Conservation (phyloP, 2,113 vertebrate genomes). For the Oplegnathus fasciatus region DNA sequence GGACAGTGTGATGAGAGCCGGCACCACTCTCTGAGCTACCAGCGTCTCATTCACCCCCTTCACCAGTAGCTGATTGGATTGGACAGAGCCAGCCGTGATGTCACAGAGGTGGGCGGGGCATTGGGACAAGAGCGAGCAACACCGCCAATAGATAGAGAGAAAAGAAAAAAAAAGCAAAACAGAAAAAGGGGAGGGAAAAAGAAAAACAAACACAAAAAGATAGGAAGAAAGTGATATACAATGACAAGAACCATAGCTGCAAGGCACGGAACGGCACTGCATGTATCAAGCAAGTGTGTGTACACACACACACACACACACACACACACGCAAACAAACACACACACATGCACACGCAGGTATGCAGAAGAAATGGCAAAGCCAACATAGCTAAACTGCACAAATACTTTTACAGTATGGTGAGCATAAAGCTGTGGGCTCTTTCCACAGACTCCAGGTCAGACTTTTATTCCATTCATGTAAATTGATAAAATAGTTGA, state of each 20-base stretch:
- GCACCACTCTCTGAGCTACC: slow-evolving; percentile 99
- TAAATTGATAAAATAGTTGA: neutral
- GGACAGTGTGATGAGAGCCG: slow-evolving; percentile 99
- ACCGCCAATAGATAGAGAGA: slow-evolving; percentile 83
- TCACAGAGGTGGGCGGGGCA: slow-evolving; percentile 80
- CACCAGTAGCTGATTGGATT: slow-evolving; percentile 99
- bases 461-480: slow-evolving; percentile 29
- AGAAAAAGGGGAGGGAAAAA: slow-evolving; percentile 68
- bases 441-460: slow-evolving; percentile 65
- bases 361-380: slow-evolving; percentile 82
- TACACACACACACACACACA: slow-evolving; percentile 19
- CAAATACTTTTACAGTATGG: slow-evolving; percentile 78
- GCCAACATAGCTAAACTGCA: slow-evolving; percentile 84
- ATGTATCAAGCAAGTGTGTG: slow-evolving; percentile 67
- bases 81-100: slow-evolving; percentile 82
- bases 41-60: slow-evolving; percentile 99
- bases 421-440: slow-evolving; percentile 54
- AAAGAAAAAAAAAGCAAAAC: slow-evolving; percentile 56
- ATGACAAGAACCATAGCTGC: slow-evolving; percentile 80
- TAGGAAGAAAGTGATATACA: slow-evolving; percentile 85
- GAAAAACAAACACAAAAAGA: slow-evolving; percentile 73
- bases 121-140: slow-evolving; percentile 90
- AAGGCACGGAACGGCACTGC: slow-evolving; percentile 72
- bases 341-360: slow-evolving; percentile 56
- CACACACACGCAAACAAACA: slow-evolving; percentile 32